These are phyloP conservation scores for Pammene fasciana DNA, from an alignment of 2,888 invertebrate genomes.

Conservation along the genomic window DNA sequence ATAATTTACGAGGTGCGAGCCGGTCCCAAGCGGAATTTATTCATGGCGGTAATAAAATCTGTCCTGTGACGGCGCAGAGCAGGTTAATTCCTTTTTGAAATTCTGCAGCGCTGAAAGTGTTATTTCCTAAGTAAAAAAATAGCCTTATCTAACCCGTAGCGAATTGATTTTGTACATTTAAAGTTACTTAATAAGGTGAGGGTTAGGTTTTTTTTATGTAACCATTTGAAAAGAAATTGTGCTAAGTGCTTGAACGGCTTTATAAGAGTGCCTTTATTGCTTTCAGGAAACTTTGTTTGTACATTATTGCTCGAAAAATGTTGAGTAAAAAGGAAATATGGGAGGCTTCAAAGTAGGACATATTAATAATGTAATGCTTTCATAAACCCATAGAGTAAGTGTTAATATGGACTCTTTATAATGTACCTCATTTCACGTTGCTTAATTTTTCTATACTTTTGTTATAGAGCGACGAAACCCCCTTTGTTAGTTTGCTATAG, in stretches of 20 bases:
- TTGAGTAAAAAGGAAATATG: background rate
- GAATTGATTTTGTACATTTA: constrained; percentile 27
- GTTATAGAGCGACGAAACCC: no score
- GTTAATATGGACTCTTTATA: no score
- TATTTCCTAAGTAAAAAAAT: constrained; percentile 34
- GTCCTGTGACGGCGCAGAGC: constrained; percentile 62
- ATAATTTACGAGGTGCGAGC: constrained; percentile 70
- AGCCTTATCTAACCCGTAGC: constrained; percentile 23
- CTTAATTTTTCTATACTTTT: no score
- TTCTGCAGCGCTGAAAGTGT: constrained; percentile 49
- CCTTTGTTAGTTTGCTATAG: no score
- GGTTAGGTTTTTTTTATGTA: constrained; percentile 16
- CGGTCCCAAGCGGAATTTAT: constrained; percentile 73
- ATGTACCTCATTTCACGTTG: no score
- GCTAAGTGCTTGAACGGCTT: constrained; percentile 17
- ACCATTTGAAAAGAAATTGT: background rate
- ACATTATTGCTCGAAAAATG: background rate
- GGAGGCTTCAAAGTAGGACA: no score
- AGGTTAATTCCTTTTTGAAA: constrained; percentile 72
- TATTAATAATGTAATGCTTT: no score
- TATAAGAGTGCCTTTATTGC: constrained; percentile 14
- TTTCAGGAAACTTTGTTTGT: constrained; percentile 6
- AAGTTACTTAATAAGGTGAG: constrained; percentile 14
- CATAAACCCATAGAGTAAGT: no score
- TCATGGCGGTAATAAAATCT: constrained; percentile 80